Conservation (phyloP, 35 echinoderm and acorn worm genomes). For the Strongylocentrotus purpuratus region DNA sequence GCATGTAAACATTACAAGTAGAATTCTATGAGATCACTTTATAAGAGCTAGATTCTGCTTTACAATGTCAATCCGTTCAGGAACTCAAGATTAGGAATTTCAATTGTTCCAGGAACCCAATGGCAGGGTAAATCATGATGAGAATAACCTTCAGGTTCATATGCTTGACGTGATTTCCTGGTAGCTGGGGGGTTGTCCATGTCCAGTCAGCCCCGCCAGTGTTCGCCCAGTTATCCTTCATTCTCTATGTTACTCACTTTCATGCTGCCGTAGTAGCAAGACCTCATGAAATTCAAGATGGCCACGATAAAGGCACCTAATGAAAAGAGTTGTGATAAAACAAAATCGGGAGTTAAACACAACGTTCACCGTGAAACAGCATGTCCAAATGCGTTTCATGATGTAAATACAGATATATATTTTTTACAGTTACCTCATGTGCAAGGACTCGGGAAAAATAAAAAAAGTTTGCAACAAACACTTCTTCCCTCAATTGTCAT, state of each 20-base stretch:
- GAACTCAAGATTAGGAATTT: background rate
- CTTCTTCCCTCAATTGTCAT: no score
- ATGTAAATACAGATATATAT: no score
- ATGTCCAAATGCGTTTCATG: no score
- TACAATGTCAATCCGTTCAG: background rate
- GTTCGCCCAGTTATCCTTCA: background rate
- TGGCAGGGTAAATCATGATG: background rate
- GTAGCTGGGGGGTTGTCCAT: no score
- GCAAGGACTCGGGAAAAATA: no score
- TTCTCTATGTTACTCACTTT: slow-evolving; percentile 86
- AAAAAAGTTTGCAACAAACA: no score
- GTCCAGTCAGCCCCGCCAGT: background rate
- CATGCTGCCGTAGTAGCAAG: slow-evolving; percentile 93
- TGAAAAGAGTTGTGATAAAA: slow-evolving; percentile 13
- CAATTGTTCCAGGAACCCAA: background rate
- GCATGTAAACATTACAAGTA: background rate
- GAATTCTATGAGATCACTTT: background rate
- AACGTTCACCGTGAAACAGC: no score
- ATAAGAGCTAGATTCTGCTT: background rate
- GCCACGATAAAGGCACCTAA: slow-evolving; percentile 94
- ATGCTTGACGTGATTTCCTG: background rate
- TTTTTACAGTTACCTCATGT: no score
- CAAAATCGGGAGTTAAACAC: background rate
- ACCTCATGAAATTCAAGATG: slow-evolving; percentile 86
- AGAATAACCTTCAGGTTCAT: background rate